Percentiles rank a stretch among this genome's conserved stretches.
Evolutionary conservation across 1,140 invertebrate species (phyloP).

Genomic region (Cyrtorhinus lividipennis): DNA sequence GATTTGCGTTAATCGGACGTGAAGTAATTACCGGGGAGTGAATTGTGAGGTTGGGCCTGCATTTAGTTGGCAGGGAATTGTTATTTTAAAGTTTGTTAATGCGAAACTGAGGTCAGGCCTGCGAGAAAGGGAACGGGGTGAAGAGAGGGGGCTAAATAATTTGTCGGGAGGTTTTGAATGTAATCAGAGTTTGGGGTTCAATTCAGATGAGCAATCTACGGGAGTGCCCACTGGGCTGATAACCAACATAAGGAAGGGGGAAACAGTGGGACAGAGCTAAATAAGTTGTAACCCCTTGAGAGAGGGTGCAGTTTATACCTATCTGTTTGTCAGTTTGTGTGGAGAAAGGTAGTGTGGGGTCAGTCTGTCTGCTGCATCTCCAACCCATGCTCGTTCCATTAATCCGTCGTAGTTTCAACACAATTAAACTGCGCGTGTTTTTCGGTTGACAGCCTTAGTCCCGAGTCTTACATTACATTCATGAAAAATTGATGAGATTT

Average conservation of each 20-base stretch:
- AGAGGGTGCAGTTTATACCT: background rate
- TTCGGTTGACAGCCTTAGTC: too few species aligned
- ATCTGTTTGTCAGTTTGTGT: background rate
- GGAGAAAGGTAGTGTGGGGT: background rate
- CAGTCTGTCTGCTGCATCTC: background rate
- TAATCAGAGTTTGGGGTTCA: background rate
- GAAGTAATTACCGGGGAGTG: background rate
- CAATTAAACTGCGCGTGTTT: too few species aligned
- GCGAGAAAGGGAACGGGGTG: background rate
- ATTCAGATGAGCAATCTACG: background rate
- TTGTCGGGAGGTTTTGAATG: background rate
- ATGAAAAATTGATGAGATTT: too few species aligned
- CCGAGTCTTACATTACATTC: too few species aligned
- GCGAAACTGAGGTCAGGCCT: background rate
- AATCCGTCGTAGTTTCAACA: too few species aligned
- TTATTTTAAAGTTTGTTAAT: background rate
- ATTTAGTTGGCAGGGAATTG: background rate
- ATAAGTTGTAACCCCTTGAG: background rate
- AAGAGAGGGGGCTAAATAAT: background rate
- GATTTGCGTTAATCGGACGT: background rate
- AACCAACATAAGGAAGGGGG: too few species aligned
- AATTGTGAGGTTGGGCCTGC: background rate
- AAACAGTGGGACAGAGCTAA: background rate
- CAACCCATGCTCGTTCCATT: background rate
- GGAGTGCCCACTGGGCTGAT: background rate